A percentile compares a stretch with the other conserved stretches of the same genome.
Conservation (phyloP, 2,888 invertebrate genomes). For the Callosobruchus maculatus region DNA sequence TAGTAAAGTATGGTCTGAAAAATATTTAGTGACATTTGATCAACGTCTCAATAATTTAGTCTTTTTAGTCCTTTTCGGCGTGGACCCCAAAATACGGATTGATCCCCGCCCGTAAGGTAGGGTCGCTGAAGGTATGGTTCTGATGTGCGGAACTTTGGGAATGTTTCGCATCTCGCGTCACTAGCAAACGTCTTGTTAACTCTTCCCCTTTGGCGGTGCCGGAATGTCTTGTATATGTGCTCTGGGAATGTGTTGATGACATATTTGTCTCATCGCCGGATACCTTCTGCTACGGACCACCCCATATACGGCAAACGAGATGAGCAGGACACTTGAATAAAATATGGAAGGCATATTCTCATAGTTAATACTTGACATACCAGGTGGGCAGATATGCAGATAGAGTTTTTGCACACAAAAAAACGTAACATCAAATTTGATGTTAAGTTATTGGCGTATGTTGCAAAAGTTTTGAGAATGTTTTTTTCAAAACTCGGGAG, state of each 20-base stretch:
- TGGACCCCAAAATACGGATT: not conserved
- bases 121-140: conserved; percentile 40
- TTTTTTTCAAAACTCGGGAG: no score
- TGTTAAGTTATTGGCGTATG: no score
- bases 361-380: no score
- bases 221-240: conserved; percentile 39
- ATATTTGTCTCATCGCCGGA: conserved; percentile 42
- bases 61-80: not conserved
- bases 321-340: not conserved
- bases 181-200: conserved; percentile 45
- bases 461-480: no score
- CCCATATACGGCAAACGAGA: not conserved
- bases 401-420: no score
- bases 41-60: no score
- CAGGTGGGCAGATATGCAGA: no score
- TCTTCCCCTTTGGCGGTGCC: conserved; percentile 21
- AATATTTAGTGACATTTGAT: no score
- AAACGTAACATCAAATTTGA: no score
- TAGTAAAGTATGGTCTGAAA: no score
- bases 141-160: conserved; percentile 45
- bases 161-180: conserved; percentile 45
- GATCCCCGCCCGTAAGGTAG: conserved; percentile 9
- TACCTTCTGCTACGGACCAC: conserved; percentile 8
- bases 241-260: conserved; percentile 46
- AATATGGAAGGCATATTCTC: not conserved